Base-by-base conservation (phyloP, 2,888 invertebrate genomes). In the Microplitis manilae region DNA sequence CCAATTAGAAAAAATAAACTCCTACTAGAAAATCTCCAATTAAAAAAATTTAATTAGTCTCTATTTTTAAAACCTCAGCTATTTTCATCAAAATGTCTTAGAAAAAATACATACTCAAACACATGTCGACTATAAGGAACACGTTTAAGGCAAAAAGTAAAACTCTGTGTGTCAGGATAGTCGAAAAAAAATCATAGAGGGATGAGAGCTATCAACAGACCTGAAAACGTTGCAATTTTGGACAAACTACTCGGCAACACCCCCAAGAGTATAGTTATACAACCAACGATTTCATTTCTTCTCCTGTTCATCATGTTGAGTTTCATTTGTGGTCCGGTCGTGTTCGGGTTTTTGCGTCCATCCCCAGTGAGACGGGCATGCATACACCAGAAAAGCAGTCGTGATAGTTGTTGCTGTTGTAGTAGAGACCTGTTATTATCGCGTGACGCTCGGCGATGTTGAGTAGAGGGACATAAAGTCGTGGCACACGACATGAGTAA, bases 341-440 rank as follows among this genome's bases (percentile, higher is more conserved):
- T 82, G 79, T 71, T 73, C 77, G 38, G 77, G 76, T 83, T 85
- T 86, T 85, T 86, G 70, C 68, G 30, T 72, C 20, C 39, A 74
- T 75, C 67, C 65, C 74, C 62, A 69, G 73, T 50, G 65, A 15
- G 61, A 61, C 15, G 39, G 68, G 8, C 15, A 38, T 50, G 13
- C 13, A 50, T 5, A 50, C 13, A 50, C 50, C 9, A 13, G 13
- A 8, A 50, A 13, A 13, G 50, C 9, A 50, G 2, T 13, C 8
- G 9, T 50, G 50, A 13, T 50, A 50, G 50, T 50, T 50, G 50
- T 1, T 50, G 8, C 13, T 13, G 50, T 50, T 50, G 50, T 50
- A 50, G 50, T 7, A 61, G 50, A 39, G 79, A 82, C 81, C 84
- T 84, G 83, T 85, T 85, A 86, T 86, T 85, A 86, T 85, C 83